phyloP scores from a whole-genome alignment of 1,140 invertebrate genomes.

The Brachionus plicatilis region DNA sequence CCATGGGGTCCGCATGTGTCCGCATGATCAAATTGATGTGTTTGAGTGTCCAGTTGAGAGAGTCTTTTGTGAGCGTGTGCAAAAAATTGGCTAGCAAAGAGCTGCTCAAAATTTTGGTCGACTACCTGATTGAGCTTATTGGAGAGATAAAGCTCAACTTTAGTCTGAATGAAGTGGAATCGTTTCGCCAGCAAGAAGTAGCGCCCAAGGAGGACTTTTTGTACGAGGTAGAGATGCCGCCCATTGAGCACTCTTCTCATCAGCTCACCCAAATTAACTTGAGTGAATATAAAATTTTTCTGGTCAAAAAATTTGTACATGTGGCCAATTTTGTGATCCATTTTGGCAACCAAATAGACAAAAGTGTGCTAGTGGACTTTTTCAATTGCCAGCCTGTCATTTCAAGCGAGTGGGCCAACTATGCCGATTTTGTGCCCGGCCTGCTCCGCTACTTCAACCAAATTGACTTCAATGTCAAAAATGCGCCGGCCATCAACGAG shows the following conservation, averaged over 20 bases:
- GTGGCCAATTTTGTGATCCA: background rate
- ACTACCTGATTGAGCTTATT: background rate
- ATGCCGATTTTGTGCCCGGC: background rate
- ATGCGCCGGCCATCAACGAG: background rate
- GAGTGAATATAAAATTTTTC: background rate
- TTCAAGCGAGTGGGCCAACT: background rate
- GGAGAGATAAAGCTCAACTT: background rate
- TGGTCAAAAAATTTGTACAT: background rate
- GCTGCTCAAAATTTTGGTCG: background rate
- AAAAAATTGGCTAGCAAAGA: background rate
- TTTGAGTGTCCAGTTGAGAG: background rate
- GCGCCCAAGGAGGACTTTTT: background rate
- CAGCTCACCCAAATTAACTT: background rate
- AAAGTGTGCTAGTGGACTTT: background rate
- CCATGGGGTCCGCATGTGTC: background rate
- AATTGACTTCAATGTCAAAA: slow-evolving; percentile 5
- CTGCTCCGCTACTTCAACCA: slow-evolving; percentile 2
- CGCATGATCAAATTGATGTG: background rate
- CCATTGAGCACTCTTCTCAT: background rate
- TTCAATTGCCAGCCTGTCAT: background rate
- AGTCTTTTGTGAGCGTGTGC: background rate
- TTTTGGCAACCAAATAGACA: background rate
- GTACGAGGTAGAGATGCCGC: background rate
- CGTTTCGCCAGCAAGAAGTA: background rate
- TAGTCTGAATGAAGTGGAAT: slow-evolving; percentile 2